Percentiles rank a stretch among this genome's conserved stretches.
Evolutionary conservation across 2,888 invertebrate species (phyloP).

Genomic region (Synergus itoensis): DNA sequence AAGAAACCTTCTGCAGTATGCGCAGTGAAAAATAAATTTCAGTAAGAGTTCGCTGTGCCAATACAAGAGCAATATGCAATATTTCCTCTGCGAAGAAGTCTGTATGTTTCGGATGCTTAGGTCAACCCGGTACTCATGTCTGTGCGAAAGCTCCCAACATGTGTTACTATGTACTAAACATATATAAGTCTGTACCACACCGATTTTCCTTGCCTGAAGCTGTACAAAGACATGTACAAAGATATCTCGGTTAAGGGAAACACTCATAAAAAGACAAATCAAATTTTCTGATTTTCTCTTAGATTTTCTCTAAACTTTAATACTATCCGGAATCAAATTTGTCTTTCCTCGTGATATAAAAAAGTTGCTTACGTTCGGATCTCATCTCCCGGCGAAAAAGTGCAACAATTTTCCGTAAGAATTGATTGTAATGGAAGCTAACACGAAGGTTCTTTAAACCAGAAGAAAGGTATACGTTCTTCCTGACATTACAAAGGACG

Average conservation of each 20-base stretch:
- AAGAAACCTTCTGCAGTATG: slow-evolving; percentile 21
- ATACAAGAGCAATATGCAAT: slow-evolving; percentile 19
- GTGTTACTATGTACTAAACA: background rate
- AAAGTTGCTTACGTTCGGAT: too few species aligned
- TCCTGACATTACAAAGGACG: slow-evolving; percentile 6
- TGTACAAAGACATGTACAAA: too few species aligned
- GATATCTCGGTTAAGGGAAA: too few species aligned
- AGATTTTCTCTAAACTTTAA: background rate
- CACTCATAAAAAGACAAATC: background rate
- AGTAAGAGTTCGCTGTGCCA: slow-evolving; percentile 19
- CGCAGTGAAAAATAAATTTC: slow-evolving; percentile 35
- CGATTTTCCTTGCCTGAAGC: too few species aligned
- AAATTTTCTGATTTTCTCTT: background rate
- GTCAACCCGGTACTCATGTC: too few species aligned
- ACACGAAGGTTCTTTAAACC: background rate
- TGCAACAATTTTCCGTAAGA: background rate
- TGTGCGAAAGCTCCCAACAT: background rate
- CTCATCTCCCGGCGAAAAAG: background rate
- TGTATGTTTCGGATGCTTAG: too few species aligned
- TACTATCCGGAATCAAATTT: background rate
- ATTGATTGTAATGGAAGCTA: slow-evolving; percentile 4
- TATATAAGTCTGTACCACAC: too few species aligned
- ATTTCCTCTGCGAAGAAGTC: background rate
- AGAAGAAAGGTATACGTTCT: background rate
- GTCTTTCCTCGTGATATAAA: too few species aligned